A percentile compares a stretch with the other conserved stretches of the same genome.
Conservation (phyloP, 2,113 vertebrate species). For the Cottus gobio region DNA sequence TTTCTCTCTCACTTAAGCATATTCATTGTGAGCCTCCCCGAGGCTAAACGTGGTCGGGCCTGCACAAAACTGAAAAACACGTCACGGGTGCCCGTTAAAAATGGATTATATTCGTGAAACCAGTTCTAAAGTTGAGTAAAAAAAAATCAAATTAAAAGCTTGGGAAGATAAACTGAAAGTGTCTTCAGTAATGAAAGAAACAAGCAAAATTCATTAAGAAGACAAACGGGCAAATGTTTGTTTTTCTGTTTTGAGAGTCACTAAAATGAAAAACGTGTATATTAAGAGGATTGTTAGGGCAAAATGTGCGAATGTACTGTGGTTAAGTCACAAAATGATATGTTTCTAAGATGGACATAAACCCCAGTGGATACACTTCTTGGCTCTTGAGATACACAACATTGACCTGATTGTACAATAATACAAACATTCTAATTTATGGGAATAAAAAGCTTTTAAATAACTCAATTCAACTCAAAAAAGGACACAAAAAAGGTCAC, state of each 20-base stretch:
- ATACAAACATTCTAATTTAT: not conserved
- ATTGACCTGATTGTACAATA: not conserved
- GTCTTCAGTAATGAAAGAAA: not conserved
- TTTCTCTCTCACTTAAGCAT: constrained; percentile 59
- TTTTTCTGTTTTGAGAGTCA: not conserved
- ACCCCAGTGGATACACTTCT: not conserved
- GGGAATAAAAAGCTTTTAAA: not conserved
- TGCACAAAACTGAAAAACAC: constrained; percentile 41
- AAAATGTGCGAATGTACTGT: no score
- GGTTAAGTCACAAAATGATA: no score
- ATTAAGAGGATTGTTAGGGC: not conserved
- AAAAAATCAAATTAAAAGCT: constrained; percentile 9
- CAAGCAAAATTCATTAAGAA: not conserved
- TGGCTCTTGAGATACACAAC: not conserved
- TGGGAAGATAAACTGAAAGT: not conserved
- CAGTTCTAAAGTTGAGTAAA: constrained; percentile 20
- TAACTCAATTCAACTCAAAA: not conserved
- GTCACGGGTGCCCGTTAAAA: constrained; percentile 18
- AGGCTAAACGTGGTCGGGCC: constrained; percentile 28
- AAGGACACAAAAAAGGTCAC: not conserved
- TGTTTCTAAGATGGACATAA: not conserved
- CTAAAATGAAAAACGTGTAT: not conserved
- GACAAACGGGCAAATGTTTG: not conserved
- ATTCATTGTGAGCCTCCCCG: constrained; percentile 39
- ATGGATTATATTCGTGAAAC: constrained; percentile 21